phyloP scores from a whole-genome alignment of 1,140 invertebrate genomes.

The Megalonaias nervosa region DNA sequence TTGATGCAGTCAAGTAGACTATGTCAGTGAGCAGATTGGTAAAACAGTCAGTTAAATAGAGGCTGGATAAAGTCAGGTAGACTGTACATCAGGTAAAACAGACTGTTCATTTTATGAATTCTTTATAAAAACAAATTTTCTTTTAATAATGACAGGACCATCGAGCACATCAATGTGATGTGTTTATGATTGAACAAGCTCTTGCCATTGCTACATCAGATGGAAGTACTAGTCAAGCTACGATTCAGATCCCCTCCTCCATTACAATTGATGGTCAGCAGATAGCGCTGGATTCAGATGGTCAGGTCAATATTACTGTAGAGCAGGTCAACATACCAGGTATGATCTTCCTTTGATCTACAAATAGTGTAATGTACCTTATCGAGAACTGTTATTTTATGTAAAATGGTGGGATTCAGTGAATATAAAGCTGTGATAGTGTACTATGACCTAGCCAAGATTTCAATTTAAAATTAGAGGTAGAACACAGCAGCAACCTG shows the following conservation, averaged over 20 bases:
- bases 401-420: too few species aligned
- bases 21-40: too few species aligned
- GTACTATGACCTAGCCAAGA: too few species aligned
- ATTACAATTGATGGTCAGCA: slow-evolving; percentile 39
- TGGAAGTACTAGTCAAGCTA: slow-evolving; percentile 60
- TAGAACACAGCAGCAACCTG: too few species aligned
- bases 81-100: too few species aligned
- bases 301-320: slow-evolving; percentile 53
- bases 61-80: neutral
- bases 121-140: neutral
- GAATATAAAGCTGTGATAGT: too few species aligned
- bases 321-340: slow-evolving; percentile 49
- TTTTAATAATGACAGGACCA: slow-evolving; percentile 57
- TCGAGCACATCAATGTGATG: slow-evolving; percentile 58
- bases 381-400: too few species aligned
- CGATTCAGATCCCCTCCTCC: slow-evolving; percentile 59
- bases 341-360: slow-evolving; percentile 7
- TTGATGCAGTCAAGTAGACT: too few species aligned
- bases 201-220: slow-evolving; percentile 59
- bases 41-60: too few species aligned
- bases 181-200: slow-evolving; percentile 67
- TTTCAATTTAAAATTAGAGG: too few species aligned
- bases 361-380: too few species aligned
- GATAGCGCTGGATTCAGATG: slow-evolving; percentile 36
- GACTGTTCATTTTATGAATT: neutral